A percentile compares a stretch with the other conserved stretches of the same genome.
Evolutionary conservation across 1,140 invertebrate species (phyloP).

Genomic region (Lerema accius): DNA sequence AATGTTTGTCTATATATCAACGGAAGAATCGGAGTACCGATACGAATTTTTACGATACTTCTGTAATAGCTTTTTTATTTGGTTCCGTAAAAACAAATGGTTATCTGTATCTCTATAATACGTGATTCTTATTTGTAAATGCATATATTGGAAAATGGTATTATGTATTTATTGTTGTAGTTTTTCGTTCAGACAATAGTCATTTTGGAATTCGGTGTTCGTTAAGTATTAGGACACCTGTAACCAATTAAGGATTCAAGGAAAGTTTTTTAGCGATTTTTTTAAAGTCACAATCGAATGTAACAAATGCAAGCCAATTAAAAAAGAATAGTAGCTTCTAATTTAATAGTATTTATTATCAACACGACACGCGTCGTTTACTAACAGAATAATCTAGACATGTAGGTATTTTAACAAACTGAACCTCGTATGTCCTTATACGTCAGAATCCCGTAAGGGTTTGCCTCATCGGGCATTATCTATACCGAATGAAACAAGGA

Average conservation of each 20-base stretch:
- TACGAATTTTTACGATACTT: constrained; percentile 13
- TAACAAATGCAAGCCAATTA: too few species aligned
- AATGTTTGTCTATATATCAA: constrained; percentile 45
- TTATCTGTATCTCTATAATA: background rate
- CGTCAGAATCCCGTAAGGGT: constrained; percentile 18
- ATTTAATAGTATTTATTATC: too few species aligned
- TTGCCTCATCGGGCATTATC: constrained; percentile 20
- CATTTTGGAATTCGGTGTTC: too few species aligned
- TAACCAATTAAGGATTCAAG: too few species aligned
- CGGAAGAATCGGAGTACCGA: constrained; percentile 2
- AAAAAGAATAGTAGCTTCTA: too few species aligned
- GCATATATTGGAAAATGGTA: too few species aligned
- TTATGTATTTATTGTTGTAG: too few species aligned
- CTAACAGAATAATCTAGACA: constrained; percentile 13
- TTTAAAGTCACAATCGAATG: too few species aligned
- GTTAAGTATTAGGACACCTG: too few species aligned
- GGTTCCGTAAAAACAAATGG: constrained; percentile 7
- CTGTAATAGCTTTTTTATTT: constrained; percentile 10
- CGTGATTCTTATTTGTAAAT: background rate
- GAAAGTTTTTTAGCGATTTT: too few species aligned
- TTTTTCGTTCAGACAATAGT: too few species aligned
- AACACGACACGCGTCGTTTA: too few species aligned
- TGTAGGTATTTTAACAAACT: constrained; percentile 17
- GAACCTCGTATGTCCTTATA: constrained; percentile 25
- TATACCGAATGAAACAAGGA: constrained; percentile 32